phyloP scores from a whole-genome alignment of 2,113 vertebrate species.

The Meriones unguiculatus region DNA sequence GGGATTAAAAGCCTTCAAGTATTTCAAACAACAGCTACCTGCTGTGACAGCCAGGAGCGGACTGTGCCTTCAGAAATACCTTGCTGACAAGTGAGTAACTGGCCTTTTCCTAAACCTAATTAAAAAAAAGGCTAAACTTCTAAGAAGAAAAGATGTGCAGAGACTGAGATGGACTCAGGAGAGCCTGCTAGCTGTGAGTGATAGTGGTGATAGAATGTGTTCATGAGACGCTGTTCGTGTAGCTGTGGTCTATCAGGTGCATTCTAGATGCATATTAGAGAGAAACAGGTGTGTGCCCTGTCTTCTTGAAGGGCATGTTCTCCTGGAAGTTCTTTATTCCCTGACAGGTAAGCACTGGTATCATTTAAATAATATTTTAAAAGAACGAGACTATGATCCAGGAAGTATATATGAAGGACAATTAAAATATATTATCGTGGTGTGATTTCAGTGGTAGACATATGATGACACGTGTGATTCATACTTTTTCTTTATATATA shows the following conservation, averaged over 20 bases:
- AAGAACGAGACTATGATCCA: neutral
- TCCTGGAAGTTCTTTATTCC: neutral
- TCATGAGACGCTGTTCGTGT: neutral
- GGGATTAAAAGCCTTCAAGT: constrained; percentile 62
- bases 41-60: constrained; percentile 34
- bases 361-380: neutral
- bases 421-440: neutral
- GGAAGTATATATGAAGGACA: constrained; percentile 16
- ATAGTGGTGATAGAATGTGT: neutral
- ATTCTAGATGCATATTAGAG: neutral
- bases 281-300: neutral
- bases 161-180: neutral
- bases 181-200: neutral
- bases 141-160: neutral
- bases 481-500: neutral
- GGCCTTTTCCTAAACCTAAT: neutral
- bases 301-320: neutral
- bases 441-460: neutral
- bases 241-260: neutral
- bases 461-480: neutral
- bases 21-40: constrained; percentile 52
- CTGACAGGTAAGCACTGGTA: neutral
- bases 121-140: constrained; percentile 11
- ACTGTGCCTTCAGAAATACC: neutral
- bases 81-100: neutral